A percentile compares a stretch with the other conserved stretches of the same genome.
phyloP scores from a whole-genome alignment of 2,888 invertebrate genomes.

The Andrena praecox region DNA sequence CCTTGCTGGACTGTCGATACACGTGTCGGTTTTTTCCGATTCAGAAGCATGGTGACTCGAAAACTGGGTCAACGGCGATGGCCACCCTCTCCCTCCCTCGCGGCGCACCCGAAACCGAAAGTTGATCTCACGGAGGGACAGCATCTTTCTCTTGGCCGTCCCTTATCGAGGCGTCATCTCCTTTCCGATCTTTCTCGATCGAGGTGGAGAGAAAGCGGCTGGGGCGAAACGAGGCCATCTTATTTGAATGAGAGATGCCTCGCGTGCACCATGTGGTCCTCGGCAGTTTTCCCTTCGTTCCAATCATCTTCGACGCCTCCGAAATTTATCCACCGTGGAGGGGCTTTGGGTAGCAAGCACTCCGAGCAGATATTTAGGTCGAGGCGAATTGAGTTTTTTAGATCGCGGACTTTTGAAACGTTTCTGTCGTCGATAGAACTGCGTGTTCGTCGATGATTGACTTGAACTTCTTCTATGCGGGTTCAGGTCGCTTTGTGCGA shows the following conservation, averaged over 20 bases:
- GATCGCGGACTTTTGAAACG: background rate
- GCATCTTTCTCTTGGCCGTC: slow-evolving; percentile 54
- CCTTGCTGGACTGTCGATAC: background rate
- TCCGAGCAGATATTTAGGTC: background rate
- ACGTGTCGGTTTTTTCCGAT: slow-evolving; percentile 59
- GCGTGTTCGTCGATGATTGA: too few species aligned
- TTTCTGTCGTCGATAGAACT: background rate
- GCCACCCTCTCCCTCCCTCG: slow-evolving; percentile 29
- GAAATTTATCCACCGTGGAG: slow-evolving; percentile 1
- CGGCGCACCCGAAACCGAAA: slow-evolving; percentile 69
- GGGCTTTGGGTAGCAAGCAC: background rate
- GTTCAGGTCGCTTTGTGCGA: background rate
- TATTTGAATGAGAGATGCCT: slow-evolving; percentile 76
- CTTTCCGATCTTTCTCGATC: slow-evolving; percentile 68
- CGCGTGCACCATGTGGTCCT: slow-evolving; percentile 48
- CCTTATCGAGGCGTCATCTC: slow-evolving; percentile 62
- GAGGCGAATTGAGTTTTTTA: background rate
- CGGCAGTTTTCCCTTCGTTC: slow-evolving; percentile 63
- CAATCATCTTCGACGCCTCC: slow-evolving; percentile 26
- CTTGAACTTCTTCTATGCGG: too few species aligned
- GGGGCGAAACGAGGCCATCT: slow-evolving; percentile 76
- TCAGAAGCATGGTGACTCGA: slow-evolving; percentile 25
- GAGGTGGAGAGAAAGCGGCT: slow-evolving; percentile 80
- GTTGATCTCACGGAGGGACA: slow-evolving; percentile 58
- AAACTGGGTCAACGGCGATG: slow-evolving; percentile 64